Evolutionary conservation across 2,797 vertebrate genomes (phyloP).

Genomic region (Xyrichtys novacula): DNA sequence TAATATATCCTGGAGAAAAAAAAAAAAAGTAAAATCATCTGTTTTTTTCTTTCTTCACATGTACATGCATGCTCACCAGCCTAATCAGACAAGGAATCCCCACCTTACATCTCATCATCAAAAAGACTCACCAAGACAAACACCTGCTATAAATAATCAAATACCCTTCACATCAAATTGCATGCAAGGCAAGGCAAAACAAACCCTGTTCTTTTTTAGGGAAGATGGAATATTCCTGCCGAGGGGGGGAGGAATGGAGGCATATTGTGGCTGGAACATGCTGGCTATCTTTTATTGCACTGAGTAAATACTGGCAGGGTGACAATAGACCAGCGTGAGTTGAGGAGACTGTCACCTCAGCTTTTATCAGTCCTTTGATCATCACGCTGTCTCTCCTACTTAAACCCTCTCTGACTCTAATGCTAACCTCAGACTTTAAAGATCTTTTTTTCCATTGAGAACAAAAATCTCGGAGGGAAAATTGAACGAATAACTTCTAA

Average conservation of each 20-base stretch:
- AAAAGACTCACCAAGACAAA: conserved; percentile 41
- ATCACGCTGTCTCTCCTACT: conserved; percentile 6
- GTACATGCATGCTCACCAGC: conserved; percentile 5
- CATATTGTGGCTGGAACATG: conserved; percentile 69
- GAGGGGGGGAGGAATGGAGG: conserved; percentile 53
- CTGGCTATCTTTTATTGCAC: conserved; percentile 49
- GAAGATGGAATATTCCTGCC: conserved; percentile 19
- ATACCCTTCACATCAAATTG: conserved; percentile 53
- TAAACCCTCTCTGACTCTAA: neutral
- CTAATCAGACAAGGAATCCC: conserved; percentile 41
- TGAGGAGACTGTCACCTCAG: conserved; percentile 61
- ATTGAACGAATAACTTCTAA: neutral
- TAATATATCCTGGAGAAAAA: no score
- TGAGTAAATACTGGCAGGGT: conserved; percentile 67
- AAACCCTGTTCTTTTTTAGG: conserved; percentile 27
- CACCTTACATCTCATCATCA: conserved; percentile 26
- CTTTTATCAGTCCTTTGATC: conserved; percentile 40
- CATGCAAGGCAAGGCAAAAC: conserved; percentile 70
- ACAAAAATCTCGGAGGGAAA: neutral
- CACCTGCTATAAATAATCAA: conserved; percentile 47
- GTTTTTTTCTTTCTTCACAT: neutral
- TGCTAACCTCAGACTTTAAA: neutral
- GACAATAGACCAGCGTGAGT: conserved; percentile 56
- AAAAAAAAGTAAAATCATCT: no score
- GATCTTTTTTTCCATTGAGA: neutral